Base-by-base conservation (phyloP, 2,888 invertebrate genomes). In the Pteria penguin region DNA sequence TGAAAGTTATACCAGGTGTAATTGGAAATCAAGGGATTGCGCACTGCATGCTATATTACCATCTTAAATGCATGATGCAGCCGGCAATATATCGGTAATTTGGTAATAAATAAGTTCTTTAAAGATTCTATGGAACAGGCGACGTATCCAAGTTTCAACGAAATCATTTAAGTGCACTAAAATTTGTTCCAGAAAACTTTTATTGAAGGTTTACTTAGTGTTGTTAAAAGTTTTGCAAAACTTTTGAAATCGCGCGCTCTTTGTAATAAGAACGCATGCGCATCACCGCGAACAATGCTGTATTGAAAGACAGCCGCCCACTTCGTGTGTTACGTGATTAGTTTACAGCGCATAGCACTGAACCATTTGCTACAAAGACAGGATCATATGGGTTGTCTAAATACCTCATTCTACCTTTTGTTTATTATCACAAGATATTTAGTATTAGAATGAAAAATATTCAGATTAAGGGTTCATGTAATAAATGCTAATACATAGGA, bases 1-100 rank as follows among this genome's bases (percentile, higher is more conserved):
- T 45, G 67, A 33, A 57, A 22, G 57, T 54, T 45, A 66, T 68
- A 76, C 76, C 76, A 76, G 76, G 76, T 76, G 76, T 62, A 74
- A 31, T 29, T 24, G 27, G 32, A 14, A 18, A 27, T n/a, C 26
- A 27, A 33, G 45, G 52, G 24, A 69, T 63, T 55, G 61, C 32
- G 63, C 69, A 52, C 68, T 74, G 74, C 68, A 68, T 74, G 74
- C 60, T 45, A 31, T 70, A 31, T 27, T 61, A 57, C 62, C 45
- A 22, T 63, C 24, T 54, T 32, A 62, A 33, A 62, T 52, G 45
- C 66, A 63, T 63, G 61, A 45, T 75, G 69, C 75, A 75, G 75
- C 60, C 75, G 75, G 32, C 52, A 36, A 33, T 29, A 61, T 61
- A 52, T 33, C 60, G 70, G 52, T 70, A 29, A 70, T 61, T 26